These are phyloP conservation scores for Dendronephthya gigantea DNA, from an alignment of 64 coral and sea anemone species.

Conservation along the genomic window DNA sequence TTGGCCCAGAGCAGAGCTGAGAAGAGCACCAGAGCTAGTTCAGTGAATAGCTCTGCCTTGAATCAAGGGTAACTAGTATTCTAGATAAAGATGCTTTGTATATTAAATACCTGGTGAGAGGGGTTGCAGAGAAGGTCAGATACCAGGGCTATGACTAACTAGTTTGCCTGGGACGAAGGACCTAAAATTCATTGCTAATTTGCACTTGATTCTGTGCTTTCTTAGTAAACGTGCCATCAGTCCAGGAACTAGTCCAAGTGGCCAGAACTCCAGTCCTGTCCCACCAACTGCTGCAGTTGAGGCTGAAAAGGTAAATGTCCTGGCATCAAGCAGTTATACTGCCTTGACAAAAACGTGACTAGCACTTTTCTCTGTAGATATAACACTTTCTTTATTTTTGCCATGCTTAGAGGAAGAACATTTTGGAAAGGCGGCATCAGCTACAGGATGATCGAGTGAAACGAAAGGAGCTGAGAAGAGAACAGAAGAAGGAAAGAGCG, in stretches of 20 bases:
- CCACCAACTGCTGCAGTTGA: not conserved
- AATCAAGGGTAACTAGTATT: not conserved
- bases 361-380: too few species aligned
- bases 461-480: not conserved
- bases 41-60: not conserved
- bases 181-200: too few species aligned
- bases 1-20: not conserved
- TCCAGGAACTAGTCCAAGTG: not conserved
- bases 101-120: too few species aligned
- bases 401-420: not conserved
- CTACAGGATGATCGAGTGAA: not conserved
- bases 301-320: not conserved
- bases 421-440: not conserved
- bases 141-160: too few species aligned
- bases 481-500: not conserved
- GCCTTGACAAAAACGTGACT: not conserved
- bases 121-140: too few species aligned
- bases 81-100: too few species aligned
- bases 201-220: not conserved
- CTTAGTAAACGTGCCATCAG: not conserved
- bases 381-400: not conserved
- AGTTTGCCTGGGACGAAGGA: too few species aligned
- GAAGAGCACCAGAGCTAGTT: not conserved
- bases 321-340: too few species aligned
- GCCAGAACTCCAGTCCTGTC: not conserved